phyloP scores from a whole-genome alignment of 2,113 vertebrate genomes.

The Phocoena phocoena region DNA sequence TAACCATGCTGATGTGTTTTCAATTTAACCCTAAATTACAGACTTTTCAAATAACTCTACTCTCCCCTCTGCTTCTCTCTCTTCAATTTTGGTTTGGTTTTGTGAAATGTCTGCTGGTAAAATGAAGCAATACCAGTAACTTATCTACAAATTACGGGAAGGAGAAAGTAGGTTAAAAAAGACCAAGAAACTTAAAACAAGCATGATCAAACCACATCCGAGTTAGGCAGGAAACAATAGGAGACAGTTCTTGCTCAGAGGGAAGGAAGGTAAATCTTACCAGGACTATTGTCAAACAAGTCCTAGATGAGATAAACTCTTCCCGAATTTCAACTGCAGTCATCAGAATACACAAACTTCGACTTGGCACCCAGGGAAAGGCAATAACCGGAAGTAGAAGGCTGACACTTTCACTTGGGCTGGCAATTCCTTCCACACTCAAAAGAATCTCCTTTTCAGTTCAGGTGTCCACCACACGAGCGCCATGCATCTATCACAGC shows the following conservation, averaged over 20 bases:
- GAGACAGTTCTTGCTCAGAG: slow-evolving; percentile 76
- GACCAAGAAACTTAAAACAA: slow-evolving; percentile 81
- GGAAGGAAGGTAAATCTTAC: slow-evolving; percentile 79
- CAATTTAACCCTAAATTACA: slow-evolving; percentile 69
- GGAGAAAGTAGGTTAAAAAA: slow-evolving; percentile 93
- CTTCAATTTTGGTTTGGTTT: slow-evolving; percentile 78
- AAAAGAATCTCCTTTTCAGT: background rate
- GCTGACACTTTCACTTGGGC: slow-evolving; percentile 33
- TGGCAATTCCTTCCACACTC: background rate
- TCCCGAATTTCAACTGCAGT: background rate
- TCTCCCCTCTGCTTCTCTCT: slow-evolving; percentile 58
- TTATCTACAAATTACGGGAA: slow-evolving; percentile 88
- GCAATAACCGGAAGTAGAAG: slow-evolving; percentile 22
- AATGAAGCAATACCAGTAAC: slow-evolving; percentile 80
- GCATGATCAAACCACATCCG: slow-evolving; percentile 82
- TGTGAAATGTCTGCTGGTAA: slow-evolving; percentile 82
- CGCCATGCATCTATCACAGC: background rate
- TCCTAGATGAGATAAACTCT: background rate
- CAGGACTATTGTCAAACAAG: slow-evolving; percentile 59
- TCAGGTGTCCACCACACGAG: background rate
- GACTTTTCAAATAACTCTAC: slow-evolving; percentile 62
- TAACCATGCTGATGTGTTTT: slow-evolving; percentile 60
- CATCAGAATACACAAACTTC: background rate
- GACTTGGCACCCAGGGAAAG: background rate
- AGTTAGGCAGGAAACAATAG: slow-evolving; percentile 82